Conservation (phyloP, 2,888 invertebrate species). For the Rhorus exstirpatorius region DNA sequence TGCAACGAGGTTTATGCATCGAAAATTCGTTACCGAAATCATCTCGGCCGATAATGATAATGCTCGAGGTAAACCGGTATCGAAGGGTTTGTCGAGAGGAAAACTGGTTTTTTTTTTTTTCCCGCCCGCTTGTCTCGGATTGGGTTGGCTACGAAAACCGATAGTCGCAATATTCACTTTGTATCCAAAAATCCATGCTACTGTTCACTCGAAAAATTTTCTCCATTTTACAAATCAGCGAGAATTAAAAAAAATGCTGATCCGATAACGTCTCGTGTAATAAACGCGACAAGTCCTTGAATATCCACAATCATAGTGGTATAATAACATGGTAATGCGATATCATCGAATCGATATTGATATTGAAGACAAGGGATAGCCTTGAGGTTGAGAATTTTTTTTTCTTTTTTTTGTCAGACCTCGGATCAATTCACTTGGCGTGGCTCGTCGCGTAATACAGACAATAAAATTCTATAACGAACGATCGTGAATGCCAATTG, state of each 20-base stretch:
- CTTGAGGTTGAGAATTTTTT: too few species aligned
- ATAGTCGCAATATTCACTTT: background rate
- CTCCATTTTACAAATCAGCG: background rate
- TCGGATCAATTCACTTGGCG: slow-evolving; percentile 21
- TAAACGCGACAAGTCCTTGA: background rate
- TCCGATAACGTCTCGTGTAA: background rate
- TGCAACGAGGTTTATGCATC: background rate
- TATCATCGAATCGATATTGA: slow-evolving; percentile 28
- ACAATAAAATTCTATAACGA: slow-evolving; percentile 22
- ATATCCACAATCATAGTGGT: background rate
- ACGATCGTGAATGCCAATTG: slow-evolving; percentile 43
- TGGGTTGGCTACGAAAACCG: background rate
- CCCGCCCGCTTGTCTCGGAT: background rate
- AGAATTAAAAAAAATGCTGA: too few species aligned
- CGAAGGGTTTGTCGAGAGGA: slow-evolving; percentile 25
- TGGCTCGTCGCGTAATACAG: background rate
- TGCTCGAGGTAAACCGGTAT: slow-evolving; percentile 50
- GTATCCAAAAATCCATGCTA: background rate
- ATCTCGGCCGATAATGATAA: slow-evolving; percentile 22
- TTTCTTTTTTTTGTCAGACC: slow-evolving; percentile 1
- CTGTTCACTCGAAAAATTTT: background rate
- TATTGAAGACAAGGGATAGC: slow-evolving; percentile 17
- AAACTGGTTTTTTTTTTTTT: slow-evolving; percentile 48
- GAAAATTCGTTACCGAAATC: slow-evolving; percentile 6
- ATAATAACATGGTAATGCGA: slow-evolving; percentile 35